phyloP scores from a whole-genome alignment of 30 jellyfish, hydroid and myxozoan genomes.

The Turritopsis rubra region DNA sequence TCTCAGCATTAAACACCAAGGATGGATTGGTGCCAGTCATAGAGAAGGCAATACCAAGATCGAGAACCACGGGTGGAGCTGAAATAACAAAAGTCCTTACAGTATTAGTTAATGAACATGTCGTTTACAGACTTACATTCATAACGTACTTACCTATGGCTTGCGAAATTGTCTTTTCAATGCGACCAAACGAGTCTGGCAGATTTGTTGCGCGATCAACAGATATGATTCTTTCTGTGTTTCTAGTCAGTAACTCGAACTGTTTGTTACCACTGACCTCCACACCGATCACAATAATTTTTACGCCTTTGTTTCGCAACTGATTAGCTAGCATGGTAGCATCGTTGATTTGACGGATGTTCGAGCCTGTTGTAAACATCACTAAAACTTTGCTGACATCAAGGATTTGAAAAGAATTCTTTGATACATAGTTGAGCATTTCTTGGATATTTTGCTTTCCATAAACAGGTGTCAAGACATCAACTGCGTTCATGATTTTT shows the following conservation, averaged over 20 bases:
- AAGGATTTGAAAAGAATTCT: neutral
- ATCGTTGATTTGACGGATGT: conserved; percentile 9
- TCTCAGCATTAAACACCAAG: conserved; percentile 32
- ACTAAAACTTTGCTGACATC: conserved; percentile 26
- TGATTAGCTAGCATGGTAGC: conserved; percentile 41
- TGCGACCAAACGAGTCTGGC: conserved; percentile 33
- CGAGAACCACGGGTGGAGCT: conserved; percentile 47
- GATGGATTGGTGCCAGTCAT: conserved; percentile 24
- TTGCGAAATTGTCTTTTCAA: conserved; percentile 46
- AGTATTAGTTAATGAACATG: too few relatives aligned
- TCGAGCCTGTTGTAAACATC: conserved; percentile 17
- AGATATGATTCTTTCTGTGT: neutral
- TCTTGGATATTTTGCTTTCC: neutral
- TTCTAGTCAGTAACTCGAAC: neutral
- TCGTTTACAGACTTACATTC: neutral
- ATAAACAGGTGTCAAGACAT: conserved; percentile 18
- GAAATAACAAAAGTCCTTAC: neutral
- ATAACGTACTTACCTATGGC: conserved; percentile 33
- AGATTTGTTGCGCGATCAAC: neutral
- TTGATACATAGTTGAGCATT: neutral
- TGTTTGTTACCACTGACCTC: conserved; percentile 44
- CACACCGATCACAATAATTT: conserved; percentile 49
- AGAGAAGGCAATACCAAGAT: conserved; percentile 51
- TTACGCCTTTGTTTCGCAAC: conserved; percentile 47
- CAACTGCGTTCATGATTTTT: neutral